phyloP scores from a whole-genome alignment of 1,140 invertebrate genomes.

The Coelopa frigida region DNA sequence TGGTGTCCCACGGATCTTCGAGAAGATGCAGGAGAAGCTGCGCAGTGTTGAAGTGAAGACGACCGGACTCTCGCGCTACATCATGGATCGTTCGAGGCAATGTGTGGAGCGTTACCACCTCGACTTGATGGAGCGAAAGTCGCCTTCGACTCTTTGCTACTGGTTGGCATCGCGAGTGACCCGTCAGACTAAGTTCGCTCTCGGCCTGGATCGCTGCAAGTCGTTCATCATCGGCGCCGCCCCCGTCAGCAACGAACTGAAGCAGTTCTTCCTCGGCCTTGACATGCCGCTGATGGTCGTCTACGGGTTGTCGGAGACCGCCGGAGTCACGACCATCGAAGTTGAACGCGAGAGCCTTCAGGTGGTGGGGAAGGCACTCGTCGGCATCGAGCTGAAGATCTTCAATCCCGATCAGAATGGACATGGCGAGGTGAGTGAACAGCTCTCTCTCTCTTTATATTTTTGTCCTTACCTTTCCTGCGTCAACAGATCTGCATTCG shows the following conservation, averaged over 20 bases:
- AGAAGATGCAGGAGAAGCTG: constrained; percentile 49
- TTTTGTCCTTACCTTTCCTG: constrained; percentile 11
- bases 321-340: constrained; percentile 62
- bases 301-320: constrained; percentile 80
- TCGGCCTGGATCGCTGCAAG: constrained; percentile 68
- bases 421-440: constrained; percentile 64
- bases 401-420: constrained; percentile 59
- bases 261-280: constrained; percentile 78
- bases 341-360: constrained; percentile 52
- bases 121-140: not conserved
- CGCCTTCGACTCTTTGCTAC: constrained; percentile 18
- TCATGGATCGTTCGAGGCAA: not conserved
- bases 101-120: not conserved
- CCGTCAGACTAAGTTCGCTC: constrained; percentile 59
- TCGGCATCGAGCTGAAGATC: constrained; percentile 60
- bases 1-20: constrained; percentile 85
- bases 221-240: constrained; percentile 71
- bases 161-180: constrained; percentile 39
- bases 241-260: constrained; percentile 70
- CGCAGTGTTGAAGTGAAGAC: constrained; percentile 45
- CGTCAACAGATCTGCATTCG: constrained; percentile 7
- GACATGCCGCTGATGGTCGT: constrained; percentile 74
- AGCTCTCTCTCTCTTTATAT: too few relatives aligned
- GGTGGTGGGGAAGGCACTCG: constrained; percentile 57
- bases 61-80: not conserved